Conservation (phyloP, 2,113 vertebrate genomes). For the Pelusios castaneus region DNA sequence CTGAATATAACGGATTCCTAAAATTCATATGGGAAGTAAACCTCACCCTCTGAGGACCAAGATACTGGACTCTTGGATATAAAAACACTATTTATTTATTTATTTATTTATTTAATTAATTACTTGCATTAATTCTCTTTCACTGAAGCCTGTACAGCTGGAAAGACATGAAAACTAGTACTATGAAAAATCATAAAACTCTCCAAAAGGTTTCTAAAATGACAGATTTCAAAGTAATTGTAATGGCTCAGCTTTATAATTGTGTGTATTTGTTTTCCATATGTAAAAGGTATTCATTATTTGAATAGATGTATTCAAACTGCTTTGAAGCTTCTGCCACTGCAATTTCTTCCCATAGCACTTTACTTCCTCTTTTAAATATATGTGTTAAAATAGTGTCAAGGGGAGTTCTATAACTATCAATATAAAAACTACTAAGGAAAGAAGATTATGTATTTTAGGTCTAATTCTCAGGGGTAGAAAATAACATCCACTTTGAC, state of each 20-base stretch:
- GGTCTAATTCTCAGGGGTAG: background rate
- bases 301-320: background rate
- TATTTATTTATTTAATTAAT: background rate
- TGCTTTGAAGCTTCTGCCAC: background rate
- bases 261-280: background rate
- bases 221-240: background rate
- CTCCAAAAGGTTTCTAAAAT: background rate
- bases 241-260: background rate
- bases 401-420: too few species aligned
- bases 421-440: background rate
- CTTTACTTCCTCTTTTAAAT: background rate
- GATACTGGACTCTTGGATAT: background rate
- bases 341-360: background rate
- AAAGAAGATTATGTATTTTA: background rate
- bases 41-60: slow-evolving; percentile 19
- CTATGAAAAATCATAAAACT: background rate
- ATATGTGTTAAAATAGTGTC: too few species aligned
- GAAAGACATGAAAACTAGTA: slow-evolving; percentile 37
- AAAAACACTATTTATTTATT: too few species aligned
- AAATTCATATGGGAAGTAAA: background rate
- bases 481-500: background rate
- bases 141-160: slow-evolving; percentile 24
- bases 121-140: background rate
- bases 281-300: background rate
- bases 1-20: slow-evolving; percentile 8